A percentile compares a stretch with the other conserved stretches of the same genome.
Conservation (phyloP, 2,888 invertebrate species). For the Harpalus rufipes region DNA sequence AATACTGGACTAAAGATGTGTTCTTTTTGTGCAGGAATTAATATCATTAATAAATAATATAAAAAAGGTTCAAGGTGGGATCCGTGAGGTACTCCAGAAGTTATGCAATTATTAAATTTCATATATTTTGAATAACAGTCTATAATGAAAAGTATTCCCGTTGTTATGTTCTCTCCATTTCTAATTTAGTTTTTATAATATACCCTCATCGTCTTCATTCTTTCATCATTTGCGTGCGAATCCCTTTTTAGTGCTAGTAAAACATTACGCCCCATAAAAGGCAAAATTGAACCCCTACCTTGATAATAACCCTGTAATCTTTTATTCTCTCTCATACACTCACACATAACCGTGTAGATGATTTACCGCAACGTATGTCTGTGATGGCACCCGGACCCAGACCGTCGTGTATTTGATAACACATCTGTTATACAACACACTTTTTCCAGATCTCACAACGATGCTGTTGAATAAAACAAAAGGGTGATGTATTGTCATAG, state of each 20-base stretch:
- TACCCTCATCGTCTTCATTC: neutral
- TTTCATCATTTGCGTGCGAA: slow-evolving; percentile 36
- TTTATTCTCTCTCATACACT: neutral
- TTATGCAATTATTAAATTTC: too few relatives aligned
- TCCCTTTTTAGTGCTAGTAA: slow-evolving; percentile 44
- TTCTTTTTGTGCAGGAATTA: too few relatives aligned
- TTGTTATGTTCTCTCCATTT: too few relatives aligned
- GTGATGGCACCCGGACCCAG: neutral
- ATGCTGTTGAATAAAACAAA: slow-evolving; percentile 42
- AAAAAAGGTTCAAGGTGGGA: too few relatives aligned
- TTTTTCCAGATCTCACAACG: slow-evolving; percentile 16
- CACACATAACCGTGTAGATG: neutral
- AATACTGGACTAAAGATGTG: too few relatives aligned
- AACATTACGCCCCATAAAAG: slow-evolving; percentile 44
- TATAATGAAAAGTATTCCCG: too few relatives aligned
- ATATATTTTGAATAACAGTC: too few relatives aligned
- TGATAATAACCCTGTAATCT: slow-evolving; percentile 48
- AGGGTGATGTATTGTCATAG: slow-evolving; percentile 38
- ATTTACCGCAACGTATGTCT: slow-evolving; percentile 17
- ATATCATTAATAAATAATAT: too few relatives aligned
- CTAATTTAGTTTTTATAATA: neutral
- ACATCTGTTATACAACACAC: slow-evolving; percentile 12
- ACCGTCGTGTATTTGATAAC: slow-evolving; percentile 17
- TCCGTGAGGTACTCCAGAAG: too few relatives aligned
- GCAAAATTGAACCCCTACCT: slow-evolving; percentile 35